Percentiles rank a stretch among this genome's conserved stretches.
Evolutionary conservation across 2,797 vertebrate genomes (phyloP).

Genomic region (Centropyge bicolor): DNA sequence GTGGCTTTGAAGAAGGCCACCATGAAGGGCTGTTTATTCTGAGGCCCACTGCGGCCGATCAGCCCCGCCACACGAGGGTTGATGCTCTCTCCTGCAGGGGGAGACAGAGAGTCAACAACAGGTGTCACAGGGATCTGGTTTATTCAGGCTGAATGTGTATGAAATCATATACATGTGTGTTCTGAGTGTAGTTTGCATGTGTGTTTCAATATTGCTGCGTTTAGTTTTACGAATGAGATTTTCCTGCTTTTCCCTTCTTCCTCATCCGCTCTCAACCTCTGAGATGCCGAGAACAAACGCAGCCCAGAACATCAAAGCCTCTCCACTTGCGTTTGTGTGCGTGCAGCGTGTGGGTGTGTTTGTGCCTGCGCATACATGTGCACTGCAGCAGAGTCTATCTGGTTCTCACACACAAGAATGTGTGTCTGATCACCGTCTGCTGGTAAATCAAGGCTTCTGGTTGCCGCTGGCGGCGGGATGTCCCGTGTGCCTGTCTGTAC

Average conservation of each 20-base stretch:
- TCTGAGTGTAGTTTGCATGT: constrained; percentile 19
- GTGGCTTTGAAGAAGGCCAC: constrained; percentile 99
- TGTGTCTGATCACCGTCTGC: constrained; percentile 67
- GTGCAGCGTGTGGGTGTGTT: constrained; percentile 53
- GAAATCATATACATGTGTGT: constrained; percentile 37
- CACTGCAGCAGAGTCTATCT: constrained; percentile 50
- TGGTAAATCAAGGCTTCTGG: constrained; percentile 76
- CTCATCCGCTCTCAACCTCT: constrained; percentile 40
- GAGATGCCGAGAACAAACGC: constrained; percentile 59
- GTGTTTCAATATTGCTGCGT: constrained; percentile 20
- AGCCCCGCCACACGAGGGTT: constrained; percentile 94
- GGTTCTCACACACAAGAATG: constrained; percentile 71
- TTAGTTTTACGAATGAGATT: constrained; percentile 48
- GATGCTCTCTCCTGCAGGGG: constrained; percentile 91
- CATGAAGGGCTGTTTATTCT: constrained; percentile 99
- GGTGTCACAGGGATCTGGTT: constrained; percentile 36
- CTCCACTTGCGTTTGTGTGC: constrained; percentile 25
- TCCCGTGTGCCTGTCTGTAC: constrained; percentile 80
- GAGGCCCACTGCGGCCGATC: constrained; percentile 93
- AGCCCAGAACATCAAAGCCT: constrained; percentile 67
- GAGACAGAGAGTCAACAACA: constrained; percentile 70
- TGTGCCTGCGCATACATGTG: constrained; percentile 30
- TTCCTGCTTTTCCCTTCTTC: constrained; percentile 49
- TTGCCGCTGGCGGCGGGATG: constrained; percentile 72
- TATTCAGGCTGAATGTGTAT: constrained; percentile 9